Evolutionary conservation across 30 jellyfish, hydroid and myxozoan species (phyloP).

Genomic region (Hydractinia echinata): DNA sequence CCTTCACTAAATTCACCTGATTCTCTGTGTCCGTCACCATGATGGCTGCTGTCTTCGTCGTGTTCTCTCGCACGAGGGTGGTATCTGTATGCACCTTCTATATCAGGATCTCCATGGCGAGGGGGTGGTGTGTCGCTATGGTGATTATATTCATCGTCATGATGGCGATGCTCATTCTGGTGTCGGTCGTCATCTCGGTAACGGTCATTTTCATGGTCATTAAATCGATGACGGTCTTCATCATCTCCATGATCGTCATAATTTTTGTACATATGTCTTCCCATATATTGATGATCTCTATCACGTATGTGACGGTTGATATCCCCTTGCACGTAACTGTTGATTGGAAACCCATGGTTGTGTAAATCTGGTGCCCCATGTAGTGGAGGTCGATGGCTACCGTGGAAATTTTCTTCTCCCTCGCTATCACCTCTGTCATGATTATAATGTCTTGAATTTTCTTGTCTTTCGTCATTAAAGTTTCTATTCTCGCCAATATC

Average conservation of each 20-base stretch:
- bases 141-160: background rate
- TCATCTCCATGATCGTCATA: background rate
- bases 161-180: background rate
- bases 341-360: background rate
- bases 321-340: background rate
- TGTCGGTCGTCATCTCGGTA: background rate
- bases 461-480: background rate
- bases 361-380: conserved; percentile 2
- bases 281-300: background rate
- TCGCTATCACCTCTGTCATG: background rate
- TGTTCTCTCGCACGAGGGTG: background rate
- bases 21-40: background rate
- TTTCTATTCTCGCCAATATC: background rate
- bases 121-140: too few species aligned
- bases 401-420: background rate
- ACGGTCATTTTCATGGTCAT: background rate
- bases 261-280: background rate
- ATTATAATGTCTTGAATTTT: background rate
- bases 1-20: too few species aligned
- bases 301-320: background rate
- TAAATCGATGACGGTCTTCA: background rate
- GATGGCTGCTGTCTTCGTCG: background rate
- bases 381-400: background rate
- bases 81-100: background rate
- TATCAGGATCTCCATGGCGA: too few species aligned